Conservation (phyloP, 2,888 invertebrate species). For the Morpho achilles region DNA sequence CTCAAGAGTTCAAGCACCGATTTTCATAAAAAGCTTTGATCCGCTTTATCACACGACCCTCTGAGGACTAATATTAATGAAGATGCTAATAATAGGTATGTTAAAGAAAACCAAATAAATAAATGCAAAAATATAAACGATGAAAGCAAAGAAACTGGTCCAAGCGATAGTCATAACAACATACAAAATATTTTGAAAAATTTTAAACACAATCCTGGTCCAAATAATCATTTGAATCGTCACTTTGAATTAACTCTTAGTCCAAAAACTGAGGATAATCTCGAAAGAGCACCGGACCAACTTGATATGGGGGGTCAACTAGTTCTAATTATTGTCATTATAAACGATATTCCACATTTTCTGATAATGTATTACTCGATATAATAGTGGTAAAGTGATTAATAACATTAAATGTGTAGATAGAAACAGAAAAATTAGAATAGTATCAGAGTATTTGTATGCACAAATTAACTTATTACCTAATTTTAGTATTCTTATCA, state of each 20-base stretch:
- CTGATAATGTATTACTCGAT: constrained; percentile 40
- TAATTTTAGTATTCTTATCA: no score
- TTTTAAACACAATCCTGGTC: background rate
- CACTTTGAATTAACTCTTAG: background rate
- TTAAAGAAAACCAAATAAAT: constrained; percentile 3
- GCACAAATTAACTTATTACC: background rate
- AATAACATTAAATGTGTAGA: background rate
- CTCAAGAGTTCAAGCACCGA: constrained; percentile 65
- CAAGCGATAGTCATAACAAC: constrained; percentile 1
- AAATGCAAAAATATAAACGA: constrained; percentile 4
- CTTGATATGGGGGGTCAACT: constrained; percentile 53
- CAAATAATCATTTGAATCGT: background rate
- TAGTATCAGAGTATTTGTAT: background rate
- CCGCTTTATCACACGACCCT: constrained; percentile 39
- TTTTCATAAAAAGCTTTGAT: constrained; percentile 73
- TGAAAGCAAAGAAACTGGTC: constrained; percentile 1
- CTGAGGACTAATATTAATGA: constrained; percentile 4
- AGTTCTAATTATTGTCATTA: constrained; percentile 54
- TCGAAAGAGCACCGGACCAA: constrained; percentile 33
- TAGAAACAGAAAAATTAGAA: background rate
- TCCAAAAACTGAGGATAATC: background rate
- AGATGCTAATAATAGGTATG: background rate
- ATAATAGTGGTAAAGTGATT: constrained; percentile 7
- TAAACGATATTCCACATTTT: constrained; percentile 41
- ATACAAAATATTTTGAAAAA: background rate